Evolutionary conservation across 2,888 invertebrate species (phyloP).

Genomic region (Escarpia spicata): DNA sequence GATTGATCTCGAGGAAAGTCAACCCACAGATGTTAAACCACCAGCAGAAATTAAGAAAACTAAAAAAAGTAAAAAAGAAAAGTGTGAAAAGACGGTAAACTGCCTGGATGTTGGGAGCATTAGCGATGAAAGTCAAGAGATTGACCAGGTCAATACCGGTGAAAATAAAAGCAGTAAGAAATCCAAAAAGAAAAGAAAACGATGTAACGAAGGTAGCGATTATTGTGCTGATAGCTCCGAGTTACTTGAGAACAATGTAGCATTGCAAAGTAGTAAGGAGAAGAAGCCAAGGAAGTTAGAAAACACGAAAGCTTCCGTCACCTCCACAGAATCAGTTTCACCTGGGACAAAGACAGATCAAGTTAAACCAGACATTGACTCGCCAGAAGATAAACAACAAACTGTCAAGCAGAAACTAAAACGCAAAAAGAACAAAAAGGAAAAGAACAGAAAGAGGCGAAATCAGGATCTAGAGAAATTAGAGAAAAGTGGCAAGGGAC

Average conservation of each 20-base stretch:
- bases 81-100: not conserved
- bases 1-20: not conserved
- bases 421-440: constrained; percentile 26
- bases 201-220: not conserved
- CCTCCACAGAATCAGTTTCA: constrained; percentile 14
- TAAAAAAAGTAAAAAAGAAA: constrained; percentile 26
- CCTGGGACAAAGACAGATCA: constrained; percentile 30
- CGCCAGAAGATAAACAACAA: not conserved
- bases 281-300: constrained; percentile 22
- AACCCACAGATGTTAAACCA: constrained; percentile 19
- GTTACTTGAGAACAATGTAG: not conserved
- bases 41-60: constrained; percentile 29
- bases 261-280: not conserved
- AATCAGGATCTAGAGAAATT: not conserved
- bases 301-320: constrained; percentile 18
- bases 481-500: not conserved
- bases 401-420: constrained; percentile 21
- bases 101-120: not conserved
- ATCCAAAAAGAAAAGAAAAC: not conserved
- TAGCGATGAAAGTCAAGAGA: not conserved
- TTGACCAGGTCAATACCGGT: constrained; percentile 27
- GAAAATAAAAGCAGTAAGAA: constrained; percentile 22
- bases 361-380: not conserved
- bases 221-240: not conserved
- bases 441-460: constrained; percentile 20